Evolutionary conservation across 2,797 vertebrate species (phyloP).

Genomic region (Typhlichthys subterraneus): DNA sequence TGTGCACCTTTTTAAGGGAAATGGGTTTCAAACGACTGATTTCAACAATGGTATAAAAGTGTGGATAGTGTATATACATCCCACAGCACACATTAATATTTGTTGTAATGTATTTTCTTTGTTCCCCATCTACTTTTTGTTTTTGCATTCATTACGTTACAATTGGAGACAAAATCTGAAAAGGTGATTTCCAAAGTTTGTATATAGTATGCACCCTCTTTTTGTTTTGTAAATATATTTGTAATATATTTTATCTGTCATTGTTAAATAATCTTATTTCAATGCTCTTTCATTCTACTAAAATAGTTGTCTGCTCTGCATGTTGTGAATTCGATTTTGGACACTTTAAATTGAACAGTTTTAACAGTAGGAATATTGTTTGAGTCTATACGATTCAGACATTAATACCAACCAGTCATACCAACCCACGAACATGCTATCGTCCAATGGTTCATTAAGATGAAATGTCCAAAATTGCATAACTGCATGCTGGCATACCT

Average conservation of each 20-base stretch:
- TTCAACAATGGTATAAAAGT: too few relatives aligned
- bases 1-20: too few relatives aligned
- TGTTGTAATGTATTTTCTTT: slow-evolving; percentile 57
- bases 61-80: too few relatives aligned
- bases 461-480: not conserved
- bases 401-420: slow-evolving; percentile 15
- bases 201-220: slow-evolving; percentile 43
- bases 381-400: not conserved
- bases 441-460: slow-evolving; percentile 13
- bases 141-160: slow-evolving; percentile 61
- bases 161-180: slow-evolving; percentile 75
- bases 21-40: too few relatives aligned
- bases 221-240: too few relatives aligned
- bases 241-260: too few relatives aligned
- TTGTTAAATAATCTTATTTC: too few relatives aligned
- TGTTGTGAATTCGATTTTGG: slow-evolving; percentile 36
- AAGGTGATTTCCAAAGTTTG: slow-evolving; percentile 72
- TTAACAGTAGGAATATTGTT: not conserved
- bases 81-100: slow-evolving; percentile 20
- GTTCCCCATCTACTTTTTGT: slow-evolving; percentile 45
- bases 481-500: not conserved
- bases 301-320: slow-evolving; percentile 36
- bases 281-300: slow-evolving; percentile 8
- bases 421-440: slow-evolving; percentile 33
- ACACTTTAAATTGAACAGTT: slow-evolving; percentile 12